A percentile compares a stretch with the other conserved stretches of the same genome.
Conservation (phyloP, 2,797 vertebrate genomes). For the Centroberyx gerrardi region DNA sequence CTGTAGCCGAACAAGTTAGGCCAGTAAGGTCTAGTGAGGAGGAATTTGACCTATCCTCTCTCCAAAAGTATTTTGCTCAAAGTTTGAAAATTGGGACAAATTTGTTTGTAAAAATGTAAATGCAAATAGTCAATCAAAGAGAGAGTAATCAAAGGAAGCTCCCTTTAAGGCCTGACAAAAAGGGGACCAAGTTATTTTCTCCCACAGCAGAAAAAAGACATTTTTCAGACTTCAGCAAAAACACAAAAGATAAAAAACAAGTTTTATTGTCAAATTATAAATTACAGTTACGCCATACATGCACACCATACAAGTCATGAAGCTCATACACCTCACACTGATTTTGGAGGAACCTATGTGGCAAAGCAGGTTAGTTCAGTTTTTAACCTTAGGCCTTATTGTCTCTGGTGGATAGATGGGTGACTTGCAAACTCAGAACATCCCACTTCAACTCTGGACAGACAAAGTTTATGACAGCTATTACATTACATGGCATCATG, state of each 20-base stretch:
- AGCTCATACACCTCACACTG: conserved; percentile 19
- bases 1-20: neutral
- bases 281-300: neutral
- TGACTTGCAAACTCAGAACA: neutral
- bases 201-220: neutral
- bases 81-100: neutral
- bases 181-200: no score
- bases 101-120: neutral
- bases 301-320: conserved; percentile 14
- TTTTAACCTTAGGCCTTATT: neutral
- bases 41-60: neutral
- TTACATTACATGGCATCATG: conserved; percentile 11
- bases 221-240: neutral
- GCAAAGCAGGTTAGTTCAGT: neutral
- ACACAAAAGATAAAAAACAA: neutral
- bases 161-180: neutral
- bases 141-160: neutral
- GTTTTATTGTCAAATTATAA: neutral
- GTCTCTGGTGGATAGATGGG: neutral
- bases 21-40: neutral
- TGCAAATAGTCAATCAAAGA: neutral
- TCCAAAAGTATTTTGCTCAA: neutral
- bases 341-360: neutral
- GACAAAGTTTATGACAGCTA: conserved; percentile 17
- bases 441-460: neutral